Evolutionary conservation across 2,797 vertebrate genomes (phyloP).

Genomic region (Gobionotothen gibberifrons): DNA sequence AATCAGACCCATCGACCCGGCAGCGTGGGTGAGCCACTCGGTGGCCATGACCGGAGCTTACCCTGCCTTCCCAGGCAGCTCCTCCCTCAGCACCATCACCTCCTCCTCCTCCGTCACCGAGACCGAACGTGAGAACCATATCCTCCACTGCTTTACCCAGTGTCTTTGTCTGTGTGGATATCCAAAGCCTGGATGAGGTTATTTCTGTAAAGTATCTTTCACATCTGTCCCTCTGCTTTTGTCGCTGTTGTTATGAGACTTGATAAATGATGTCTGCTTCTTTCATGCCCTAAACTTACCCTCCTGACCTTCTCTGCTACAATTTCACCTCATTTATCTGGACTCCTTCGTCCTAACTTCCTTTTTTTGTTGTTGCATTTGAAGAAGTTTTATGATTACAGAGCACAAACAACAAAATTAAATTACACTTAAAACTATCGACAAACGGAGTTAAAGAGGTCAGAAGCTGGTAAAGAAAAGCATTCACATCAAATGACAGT

Average conservation of each 20-base stretch:
- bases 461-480: too few relatives aligned
- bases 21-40: constrained; percentile 93
- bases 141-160: constrained; percentile 6
- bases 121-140: constrained; percentile 82
- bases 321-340: constrained; percentile 33
- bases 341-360: too few relatives aligned
- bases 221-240: constrained; percentile 48
- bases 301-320: constrained; percentile 12
- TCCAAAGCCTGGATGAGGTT: constrained; percentile 6
- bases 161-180: constrained; percentile 27
- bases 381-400: too few relatives aligned
- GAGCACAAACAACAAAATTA: too few relatives aligned
- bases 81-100: constrained; percentile 93
- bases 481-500: too few relatives aligned
- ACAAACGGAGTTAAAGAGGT: too few relatives aligned
- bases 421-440: too few relatives aligned
- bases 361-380: too few relatives aligned
- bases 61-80: constrained; percentile 90
- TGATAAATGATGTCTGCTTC: constrained; percentile 48
- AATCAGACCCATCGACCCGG: constrained; percentile 92
- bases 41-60: constrained; percentile 90
- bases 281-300: constrained; percentile 17
- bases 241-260: constrained; percentile 15
- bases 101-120: constrained; percentile 91
- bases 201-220: constrained; percentile 37